Evolutionary conservation across 2,888 invertebrate genomes (phyloP).

Genomic region (Melanostoma mellinum): DNA sequence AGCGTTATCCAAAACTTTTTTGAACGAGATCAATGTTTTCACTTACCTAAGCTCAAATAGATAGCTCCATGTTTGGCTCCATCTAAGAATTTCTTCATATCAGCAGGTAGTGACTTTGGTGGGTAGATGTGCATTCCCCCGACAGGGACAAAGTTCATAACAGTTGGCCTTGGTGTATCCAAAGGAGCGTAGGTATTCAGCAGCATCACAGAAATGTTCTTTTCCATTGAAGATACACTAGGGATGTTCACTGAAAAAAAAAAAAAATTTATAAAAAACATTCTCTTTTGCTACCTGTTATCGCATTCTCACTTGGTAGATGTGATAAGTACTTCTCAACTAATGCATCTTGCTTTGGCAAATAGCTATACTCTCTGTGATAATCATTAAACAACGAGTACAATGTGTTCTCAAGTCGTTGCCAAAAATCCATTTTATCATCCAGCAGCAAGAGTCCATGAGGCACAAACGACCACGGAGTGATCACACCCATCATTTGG

Average conservation of each 20-base stretch:
- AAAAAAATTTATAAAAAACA: not conserved
- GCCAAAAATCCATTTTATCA: slow-evolving; percentile 83
- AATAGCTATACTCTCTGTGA: slow-evolving; percentile 77
- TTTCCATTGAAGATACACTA: slow-evolving; percentile 81
- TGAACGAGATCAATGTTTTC: not conserved
- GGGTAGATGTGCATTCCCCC: slow-evolving; percentile 84
- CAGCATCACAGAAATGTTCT: slow-evolving; percentile 82
- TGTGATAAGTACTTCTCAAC: slow-evolving; percentile 78
- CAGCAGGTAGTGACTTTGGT: slow-evolving; percentile 78
- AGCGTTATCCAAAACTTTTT: not conserved
- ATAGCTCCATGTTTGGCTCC: slow-evolving; percentile 82
- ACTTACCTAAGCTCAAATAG: slow-evolving; percentile 82
- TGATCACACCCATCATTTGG: slow-evolving; percentile 82
- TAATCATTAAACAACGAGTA: slow-evolving; percentile 79
- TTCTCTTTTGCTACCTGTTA: not conserved
- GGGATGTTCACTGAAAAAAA: slow-evolving; percentile 78
- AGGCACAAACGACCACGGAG: slow-evolving; percentile 83
- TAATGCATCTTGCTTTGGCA: slow-evolving; percentile 80
- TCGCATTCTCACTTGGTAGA: slow-evolving; percentile 74
- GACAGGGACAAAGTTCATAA: slow-evolving; percentile 82
- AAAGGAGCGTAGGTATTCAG: slow-evolving; percentile 83
- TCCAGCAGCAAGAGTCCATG: slow-evolving; percentile 82
- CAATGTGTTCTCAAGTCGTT: slow-evolving; percentile 83
- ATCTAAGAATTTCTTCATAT: slow-evolving; percentile 81
- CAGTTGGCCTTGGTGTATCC: slow-evolving; percentile 81